A percentile compares a stretch with the other conserved stretches of the same genome.
Conservation (phyloP, 1,140 invertebrate genomes). For the Brachionus koreanus region DNA sequence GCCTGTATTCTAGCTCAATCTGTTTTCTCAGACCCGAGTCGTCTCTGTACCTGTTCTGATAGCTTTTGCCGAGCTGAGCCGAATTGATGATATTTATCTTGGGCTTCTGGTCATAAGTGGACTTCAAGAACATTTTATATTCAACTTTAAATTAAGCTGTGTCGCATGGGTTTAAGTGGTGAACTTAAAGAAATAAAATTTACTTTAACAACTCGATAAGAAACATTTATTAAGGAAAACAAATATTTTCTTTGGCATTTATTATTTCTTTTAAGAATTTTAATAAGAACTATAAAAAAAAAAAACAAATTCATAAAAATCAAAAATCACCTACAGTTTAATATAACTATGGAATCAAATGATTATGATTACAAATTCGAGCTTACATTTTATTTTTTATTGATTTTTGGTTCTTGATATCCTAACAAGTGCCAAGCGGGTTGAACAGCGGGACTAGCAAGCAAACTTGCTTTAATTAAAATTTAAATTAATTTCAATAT, state of each 20-base stretch:
- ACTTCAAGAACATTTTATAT: neutral
- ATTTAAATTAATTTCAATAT: slow-evolving; percentile 3
- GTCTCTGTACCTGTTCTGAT: neutral
- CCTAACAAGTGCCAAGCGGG: neutral
- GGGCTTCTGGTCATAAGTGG: neutral
- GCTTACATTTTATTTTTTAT: neutral
- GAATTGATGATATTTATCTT: neutral
- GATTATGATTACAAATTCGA: neutral
- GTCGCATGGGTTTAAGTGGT: neutral
- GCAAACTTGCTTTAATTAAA: neutral
- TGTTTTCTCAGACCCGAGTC: neutral
- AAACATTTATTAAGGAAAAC: slow-evolving; percentile 3
- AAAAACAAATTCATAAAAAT: neutral
- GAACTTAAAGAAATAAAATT: neutral
- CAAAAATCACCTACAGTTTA: slow-evolving; percentile 7
- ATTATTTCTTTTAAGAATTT: neutral
- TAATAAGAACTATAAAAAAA: neutral
- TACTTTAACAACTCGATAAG: neutral
- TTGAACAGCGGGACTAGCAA: neutral
- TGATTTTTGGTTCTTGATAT: neutral
- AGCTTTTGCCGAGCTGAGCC: neutral
- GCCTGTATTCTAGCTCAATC: neutral
- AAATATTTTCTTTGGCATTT: neutral
- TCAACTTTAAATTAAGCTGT: neutral
- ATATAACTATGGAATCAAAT: neutral